phyloP scores from a whole-genome alignment of 1,140 invertebrate genomes.

The Microplitis demolitor region DNA sequence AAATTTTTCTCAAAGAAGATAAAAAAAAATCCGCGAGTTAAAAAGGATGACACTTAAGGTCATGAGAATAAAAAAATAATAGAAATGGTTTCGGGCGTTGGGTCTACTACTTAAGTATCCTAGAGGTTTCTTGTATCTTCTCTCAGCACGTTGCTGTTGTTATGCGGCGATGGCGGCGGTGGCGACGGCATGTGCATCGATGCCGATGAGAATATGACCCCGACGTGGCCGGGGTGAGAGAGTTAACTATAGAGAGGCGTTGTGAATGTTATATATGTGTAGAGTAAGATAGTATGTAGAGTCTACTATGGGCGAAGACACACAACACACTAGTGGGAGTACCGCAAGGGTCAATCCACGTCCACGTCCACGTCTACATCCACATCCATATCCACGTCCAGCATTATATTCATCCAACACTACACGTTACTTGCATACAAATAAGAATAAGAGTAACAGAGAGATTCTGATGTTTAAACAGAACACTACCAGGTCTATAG shows the following conservation, averaged over 20 bases:
- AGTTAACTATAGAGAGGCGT: conserved; percentile 11
- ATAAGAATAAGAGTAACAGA: neutral
- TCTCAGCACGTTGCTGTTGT: neutral
- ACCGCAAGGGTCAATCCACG: conserved; percentile 54
- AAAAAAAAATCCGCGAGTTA: no score
- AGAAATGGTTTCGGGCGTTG: neutral
- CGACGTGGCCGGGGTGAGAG: conserved; percentile 3
- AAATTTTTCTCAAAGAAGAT: no score
- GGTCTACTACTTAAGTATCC: neutral
- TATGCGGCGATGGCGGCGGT: neutral
- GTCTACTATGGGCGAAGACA: neutral
- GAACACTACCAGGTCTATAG: no score
- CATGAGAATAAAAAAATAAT: conserved; percentile 16
- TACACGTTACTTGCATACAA: neutral
- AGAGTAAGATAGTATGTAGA: neutral
- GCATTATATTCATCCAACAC: conserved; percentile 14
- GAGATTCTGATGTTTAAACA: no score
- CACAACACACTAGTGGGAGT: conserved; percentile 45
- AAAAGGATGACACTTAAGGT: conserved; percentile 28
- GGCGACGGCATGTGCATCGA: neutral
- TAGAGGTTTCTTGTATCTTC: neutral
- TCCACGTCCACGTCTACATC: no score
- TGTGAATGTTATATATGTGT: neutral
- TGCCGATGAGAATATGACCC: conserved; percentile 16
- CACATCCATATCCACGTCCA: neutral